phyloP scores from a whole-genome alignment of 2,888 invertebrate genomes.

The Enchytraeus crypticus region DNA sequence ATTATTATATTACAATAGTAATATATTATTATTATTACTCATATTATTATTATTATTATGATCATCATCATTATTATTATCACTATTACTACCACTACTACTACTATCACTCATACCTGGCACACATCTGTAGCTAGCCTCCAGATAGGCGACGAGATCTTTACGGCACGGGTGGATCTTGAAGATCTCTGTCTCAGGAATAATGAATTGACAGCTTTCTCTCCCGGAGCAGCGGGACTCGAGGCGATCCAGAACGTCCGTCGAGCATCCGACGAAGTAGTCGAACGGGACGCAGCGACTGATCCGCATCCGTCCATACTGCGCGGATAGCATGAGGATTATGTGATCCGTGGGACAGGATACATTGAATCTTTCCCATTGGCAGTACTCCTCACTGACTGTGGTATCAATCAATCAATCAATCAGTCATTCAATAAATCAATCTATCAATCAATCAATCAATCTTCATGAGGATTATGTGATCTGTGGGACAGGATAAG shows the following conservation, averaged over 20 bases:
- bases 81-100: background rate
- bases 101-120: constrained; percentile 11
- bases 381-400: constrained; percentile 5
- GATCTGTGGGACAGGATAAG: too few relatives aligned
- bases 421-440: background rate
- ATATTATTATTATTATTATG: too few relatives aligned
- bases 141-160: constrained; percentile 21
- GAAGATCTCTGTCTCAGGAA: constrained; percentile 13
- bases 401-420: background rate
- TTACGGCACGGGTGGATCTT: constrained; percentile 20
- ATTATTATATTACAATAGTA: background rate
- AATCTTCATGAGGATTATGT: background rate
- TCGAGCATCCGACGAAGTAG: constrained; percentile 20
- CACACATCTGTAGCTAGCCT: constrained; percentile 18
- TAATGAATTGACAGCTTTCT: constrained; percentile 10
- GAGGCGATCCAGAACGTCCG: constrained; percentile 19
- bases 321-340: constrained; percentile 18
- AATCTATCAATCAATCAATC: background rate
- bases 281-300: constrained; percentile 17
- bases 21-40: background rate
- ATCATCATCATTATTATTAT: background rate
- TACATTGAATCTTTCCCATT: constrained; percentile 13
- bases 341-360: constrained; percentile 15
- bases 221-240: constrained; percentile 20
- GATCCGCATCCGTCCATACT: constrained; percentile 20